Conservation (phyloP, 1,140 invertebrate species). For the Anastrepha obliqua region DNA sequence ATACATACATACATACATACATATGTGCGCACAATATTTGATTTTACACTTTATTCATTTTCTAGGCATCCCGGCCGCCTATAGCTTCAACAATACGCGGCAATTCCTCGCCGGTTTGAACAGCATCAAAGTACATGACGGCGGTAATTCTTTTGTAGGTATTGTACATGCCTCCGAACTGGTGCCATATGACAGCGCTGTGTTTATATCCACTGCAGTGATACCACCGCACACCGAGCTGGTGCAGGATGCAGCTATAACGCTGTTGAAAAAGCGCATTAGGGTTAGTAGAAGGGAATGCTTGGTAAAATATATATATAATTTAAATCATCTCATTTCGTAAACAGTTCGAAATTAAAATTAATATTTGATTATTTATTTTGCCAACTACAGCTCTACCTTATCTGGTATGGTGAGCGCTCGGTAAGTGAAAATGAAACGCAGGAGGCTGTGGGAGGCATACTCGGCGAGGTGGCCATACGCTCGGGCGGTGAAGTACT, state of each 20-base stretch:
- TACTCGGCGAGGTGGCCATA: conserved; percentile 69
- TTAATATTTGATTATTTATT: not conserved
- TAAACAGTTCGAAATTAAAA: not conserved
- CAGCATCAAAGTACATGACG: conserved; percentile 69
- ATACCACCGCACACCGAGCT: conserved; percentile 75
- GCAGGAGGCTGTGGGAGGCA: conserved; percentile 68
- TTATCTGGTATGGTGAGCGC: conserved; percentile 69
- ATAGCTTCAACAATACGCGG: conserved; percentile 72
- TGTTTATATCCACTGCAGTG: conserved; percentile 76
- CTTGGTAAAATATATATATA: not conserved
- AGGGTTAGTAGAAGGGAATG: conserved; percentile 72
- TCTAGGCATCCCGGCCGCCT: conserved; percentile 68
- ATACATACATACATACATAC: too few species aligned
- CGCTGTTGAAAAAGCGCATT: conserved; percentile 76
- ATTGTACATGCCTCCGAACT: conserved; percentile 75
- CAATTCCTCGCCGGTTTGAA: conserved; percentile 72
- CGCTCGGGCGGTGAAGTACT: conserved; percentile 72
- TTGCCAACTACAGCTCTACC: conserved; percentile 64
- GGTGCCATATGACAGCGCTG: conserved; percentile 78
- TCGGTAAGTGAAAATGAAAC: conserved; percentile 70
- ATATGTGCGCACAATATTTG: not conserved
- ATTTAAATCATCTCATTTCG: not conserved
- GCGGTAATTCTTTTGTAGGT: conserved; percentile 70
- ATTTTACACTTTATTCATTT: not conserved
- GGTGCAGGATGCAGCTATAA: conserved; percentile 75